phyloP scores from a whole-genome alignment of 2,797 vertebrate genomes.

The Ammospiza maritima region DNA sequence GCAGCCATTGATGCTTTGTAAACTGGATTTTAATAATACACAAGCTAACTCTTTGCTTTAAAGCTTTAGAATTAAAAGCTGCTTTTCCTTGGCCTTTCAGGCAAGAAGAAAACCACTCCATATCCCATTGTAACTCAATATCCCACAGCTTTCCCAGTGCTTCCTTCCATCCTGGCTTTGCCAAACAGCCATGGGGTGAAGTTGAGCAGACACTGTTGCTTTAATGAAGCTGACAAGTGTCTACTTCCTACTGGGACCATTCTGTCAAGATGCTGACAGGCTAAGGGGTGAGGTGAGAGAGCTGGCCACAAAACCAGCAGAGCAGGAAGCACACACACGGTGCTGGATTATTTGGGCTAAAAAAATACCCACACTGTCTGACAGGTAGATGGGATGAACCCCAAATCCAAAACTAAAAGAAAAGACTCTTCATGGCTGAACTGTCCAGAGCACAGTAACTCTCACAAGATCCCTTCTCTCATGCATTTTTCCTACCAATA shows the following conservation, averaged over 20 bases:
- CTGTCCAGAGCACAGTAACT: not conserved
- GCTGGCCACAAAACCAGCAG: rapidly evolving
- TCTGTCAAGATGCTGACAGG: not conserved
- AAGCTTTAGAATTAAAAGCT: not conserved
- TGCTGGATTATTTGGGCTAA: not conserved
- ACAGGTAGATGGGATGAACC: not conserved
- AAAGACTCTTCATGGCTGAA: not conserved
- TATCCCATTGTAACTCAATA: too few species aligned
- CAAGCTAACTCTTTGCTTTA: not conserved
- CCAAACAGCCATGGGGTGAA: not conserved
- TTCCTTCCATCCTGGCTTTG: not conserved
- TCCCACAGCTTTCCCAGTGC: not conserved
- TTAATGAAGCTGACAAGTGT: not conserved
- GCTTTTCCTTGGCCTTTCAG: not conserved
- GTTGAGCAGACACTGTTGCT: not conserved
- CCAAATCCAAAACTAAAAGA: not conserved
- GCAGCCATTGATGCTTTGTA: not conserved
- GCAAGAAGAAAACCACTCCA: not conserved
- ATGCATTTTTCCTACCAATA: not conserved
- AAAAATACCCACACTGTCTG: not conserved
- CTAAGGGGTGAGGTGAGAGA: not conserved
- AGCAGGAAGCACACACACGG: not conserved
- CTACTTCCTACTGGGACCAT: not conserved
- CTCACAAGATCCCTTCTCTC: not conserved
- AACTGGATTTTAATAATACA: not conserved